A percentile compares a stretch with the other conserved stretches of the same genome.
phyloP scores from a whole-genome alignment of 2,888 invertebrate genomes.

The Leptinotarsa juncta region DNA sequence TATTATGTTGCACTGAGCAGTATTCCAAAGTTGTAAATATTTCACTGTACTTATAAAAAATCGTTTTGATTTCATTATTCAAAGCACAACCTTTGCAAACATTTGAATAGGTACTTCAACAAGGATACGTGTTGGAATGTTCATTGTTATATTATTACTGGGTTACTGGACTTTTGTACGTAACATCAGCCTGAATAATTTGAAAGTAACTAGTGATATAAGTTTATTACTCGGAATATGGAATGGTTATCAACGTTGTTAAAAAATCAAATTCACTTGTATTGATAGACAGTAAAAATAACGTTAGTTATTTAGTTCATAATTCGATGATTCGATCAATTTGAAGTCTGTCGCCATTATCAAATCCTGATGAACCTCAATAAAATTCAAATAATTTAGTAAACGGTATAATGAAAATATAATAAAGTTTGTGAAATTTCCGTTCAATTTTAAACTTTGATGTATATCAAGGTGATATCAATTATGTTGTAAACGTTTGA shows the following conservation, averaged over 20 bases:
- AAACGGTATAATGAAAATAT: neutral
- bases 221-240: too few relatives aligned
- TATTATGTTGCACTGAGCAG: neutral
- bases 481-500: neutral
- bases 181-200: neutral
- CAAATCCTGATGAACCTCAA: too few relatives aligned
- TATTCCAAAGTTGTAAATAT: neutral
- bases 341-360: too few relatives aligned
- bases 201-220: neutral
- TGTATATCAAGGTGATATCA: neutral
- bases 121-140: constrained; percentile 33
- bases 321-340: too few relatives aligned
- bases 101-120: constrained; percentile 21
- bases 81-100: constrained; percentile 18
- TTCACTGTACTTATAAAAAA: constrained; percentile 57
- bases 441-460: neutral
- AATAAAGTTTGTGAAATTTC: neutral
- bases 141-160: constrained; percentile 31
- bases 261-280: too few relatives aligned
- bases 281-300: too few relatives aligned
- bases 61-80: constrained; percentile 19
- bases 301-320: too few relatives aligned
- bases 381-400: too few relatives aligned
- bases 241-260: too few relatives aligned
- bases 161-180: constrained; percentile 27